Conservation (phyloP, 2,113 vertebrate genomes). For the Menura novaehollandiae region DNA sequence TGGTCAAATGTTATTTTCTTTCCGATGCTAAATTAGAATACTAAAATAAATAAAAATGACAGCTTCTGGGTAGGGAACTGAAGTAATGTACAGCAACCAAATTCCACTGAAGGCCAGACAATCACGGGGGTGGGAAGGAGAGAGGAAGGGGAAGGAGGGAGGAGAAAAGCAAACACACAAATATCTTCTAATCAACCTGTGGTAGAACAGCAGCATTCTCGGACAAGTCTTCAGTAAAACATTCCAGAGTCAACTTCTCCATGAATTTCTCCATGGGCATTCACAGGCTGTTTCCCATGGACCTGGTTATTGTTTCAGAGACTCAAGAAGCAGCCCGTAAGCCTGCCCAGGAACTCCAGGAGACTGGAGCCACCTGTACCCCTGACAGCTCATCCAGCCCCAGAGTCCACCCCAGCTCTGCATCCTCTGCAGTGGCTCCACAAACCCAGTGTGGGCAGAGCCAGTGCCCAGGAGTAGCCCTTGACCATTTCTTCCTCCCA, state of each 20-base stretch:
- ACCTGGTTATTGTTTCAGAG: not conserved
- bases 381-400: not conserved
- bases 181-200: not conserved
- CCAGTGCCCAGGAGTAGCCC: not conserved
- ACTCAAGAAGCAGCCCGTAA: not conserved
- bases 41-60: constrained; percentile 28
- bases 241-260: not conserved
- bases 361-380: fast-evolving
- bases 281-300: not conserved
- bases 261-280: fast-evolving
- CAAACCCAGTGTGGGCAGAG: not conserved
- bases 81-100: not conserved
- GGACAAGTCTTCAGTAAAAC: not conserved
- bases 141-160: not conserved
- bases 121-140: not conserved
- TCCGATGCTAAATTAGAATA: constrained; percentile 21
- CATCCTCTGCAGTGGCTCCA: not conserved
- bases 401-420: not conserved
- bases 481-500: not conserved
- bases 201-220: not conserved
- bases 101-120: not conserved
- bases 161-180: not conserved
- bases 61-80: not conserved
- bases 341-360: not conserved
- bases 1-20: constrained; percentile 2